phyloP scores from a whole-genome alignment of 2,888 invertebrate species.

The Sarcophaga subvicina region DNA sequence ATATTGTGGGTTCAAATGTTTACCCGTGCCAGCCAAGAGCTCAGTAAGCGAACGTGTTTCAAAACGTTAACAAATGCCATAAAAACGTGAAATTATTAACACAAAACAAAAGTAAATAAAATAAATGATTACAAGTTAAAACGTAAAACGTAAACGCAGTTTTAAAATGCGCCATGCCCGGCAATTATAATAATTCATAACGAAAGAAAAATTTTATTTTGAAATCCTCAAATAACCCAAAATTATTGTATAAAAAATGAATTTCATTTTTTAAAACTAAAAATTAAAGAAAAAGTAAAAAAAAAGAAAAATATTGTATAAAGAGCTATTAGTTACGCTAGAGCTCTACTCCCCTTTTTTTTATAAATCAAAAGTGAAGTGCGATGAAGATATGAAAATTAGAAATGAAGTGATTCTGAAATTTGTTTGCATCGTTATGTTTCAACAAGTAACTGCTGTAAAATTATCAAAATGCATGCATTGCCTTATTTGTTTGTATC shows the following conservation, averaged over 20 bases:
- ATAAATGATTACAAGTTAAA: conserved; percentile 9
- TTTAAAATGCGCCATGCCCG: conserved; percentile 5
- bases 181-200: conserved; percentile 15
- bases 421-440: conserved; percentile 19
- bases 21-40: conserved; percentile 52
- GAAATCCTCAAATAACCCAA: background rate
- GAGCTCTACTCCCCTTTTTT: background rate
- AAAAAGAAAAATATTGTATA: background rate
- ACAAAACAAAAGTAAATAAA: conserved; percentile 31
- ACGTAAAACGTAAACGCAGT: conserved; percentile 30
- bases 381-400: background rate
- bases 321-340: conserved; percentile 52
- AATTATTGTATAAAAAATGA: no score
- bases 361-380: conserved; percentile 26
- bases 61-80: conserved; percentile 61
- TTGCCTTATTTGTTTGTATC: background rate
- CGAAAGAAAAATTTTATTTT: conserved; percentile 14
- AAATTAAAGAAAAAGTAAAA: no score
- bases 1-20: conserved; percentile 64
- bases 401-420: conserved; percentile 35
- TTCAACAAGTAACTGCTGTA: conserved; percentile 22
- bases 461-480: conserved; percentile 28
- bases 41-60: conserved; percentile 69
- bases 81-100: background rate
- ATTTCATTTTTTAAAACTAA: no score